Conservation (phyloP, 2,888 invertebrate genomes). For the Amphimallon solstitiale region DNA sequence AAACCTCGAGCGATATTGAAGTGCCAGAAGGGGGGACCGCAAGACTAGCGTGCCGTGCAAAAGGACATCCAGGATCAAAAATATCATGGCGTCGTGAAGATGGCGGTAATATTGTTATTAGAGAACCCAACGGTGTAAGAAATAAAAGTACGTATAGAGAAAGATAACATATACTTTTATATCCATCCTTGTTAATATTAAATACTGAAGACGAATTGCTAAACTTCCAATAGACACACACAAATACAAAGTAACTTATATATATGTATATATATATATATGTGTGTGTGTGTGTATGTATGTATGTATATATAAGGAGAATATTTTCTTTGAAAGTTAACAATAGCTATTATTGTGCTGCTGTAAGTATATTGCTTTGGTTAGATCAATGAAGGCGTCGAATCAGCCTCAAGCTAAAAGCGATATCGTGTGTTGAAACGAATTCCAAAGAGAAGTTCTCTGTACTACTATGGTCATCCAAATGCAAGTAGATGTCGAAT, state of each 20-base stretch:
- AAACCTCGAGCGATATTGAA: slow-evolving; percentile 90
- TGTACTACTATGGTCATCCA: slow-evolving; percentile 56
- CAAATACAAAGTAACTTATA: no score
- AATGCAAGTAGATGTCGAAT: slow-evolving; percentile 50
- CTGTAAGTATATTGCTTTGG: slow-evolving; percentile 59
- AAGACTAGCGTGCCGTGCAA: slow-evolving; percentile 75
- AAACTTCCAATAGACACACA: slow-evolving; percentile 45
- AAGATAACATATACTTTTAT: neutral
- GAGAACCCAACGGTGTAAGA: slow-evolving; percentile 70
- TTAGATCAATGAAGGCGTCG: slow-evolving; percentile 56
- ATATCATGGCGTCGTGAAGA: slow-evolving; percentile 89
- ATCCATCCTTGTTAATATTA: slow-evolving; percentile 41
- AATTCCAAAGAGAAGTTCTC: slow-evolving; percentile 52
- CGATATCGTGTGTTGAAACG: slow-evolving; percentile 51
- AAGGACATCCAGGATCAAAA: slow-evolving; percentile 82
- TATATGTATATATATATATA: no score
- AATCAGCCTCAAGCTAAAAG: slow-evolving; percentile 49
- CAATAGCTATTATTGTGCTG: slow-evolving; percentile 59
- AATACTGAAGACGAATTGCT: slow-evolving; percentile 40
- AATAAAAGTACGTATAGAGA: neutral
- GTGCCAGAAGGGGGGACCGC: slow-evolving; percentile 85
- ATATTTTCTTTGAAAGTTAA: slow-evolving; percentile 56
- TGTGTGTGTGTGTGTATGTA: no score
- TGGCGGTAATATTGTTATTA: slow-evolving; percentile 80
- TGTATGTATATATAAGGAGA: no score